These are phyloP conservation scores for Condylura cristata DNA, from an alignment of 2,113 vertebrate genomes.

Conservation along the genomic window DNA sequence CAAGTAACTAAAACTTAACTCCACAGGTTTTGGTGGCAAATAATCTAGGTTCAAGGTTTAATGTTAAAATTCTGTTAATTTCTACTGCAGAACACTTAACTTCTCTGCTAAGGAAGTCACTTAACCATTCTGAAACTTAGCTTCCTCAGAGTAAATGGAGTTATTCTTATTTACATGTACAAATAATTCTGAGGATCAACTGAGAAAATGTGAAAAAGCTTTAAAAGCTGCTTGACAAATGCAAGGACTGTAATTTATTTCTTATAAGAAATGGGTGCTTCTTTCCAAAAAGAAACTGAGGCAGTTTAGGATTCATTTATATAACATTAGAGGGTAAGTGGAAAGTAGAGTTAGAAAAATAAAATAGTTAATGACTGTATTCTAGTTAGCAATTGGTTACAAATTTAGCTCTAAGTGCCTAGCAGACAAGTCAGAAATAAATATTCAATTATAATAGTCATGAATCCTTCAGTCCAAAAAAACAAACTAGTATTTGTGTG, in stretches of 20 bases:
- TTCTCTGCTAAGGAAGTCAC: not conserved
- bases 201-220: not conserved
- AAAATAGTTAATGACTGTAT: not conserved
- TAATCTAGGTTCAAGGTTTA: not conserved
- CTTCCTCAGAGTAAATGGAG: not conserved
- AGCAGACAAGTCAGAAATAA: not conserved
- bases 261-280: not conserved
- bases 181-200: not conserved
- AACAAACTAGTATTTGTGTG: not conserved
- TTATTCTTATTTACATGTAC: not conserved
- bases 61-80: not conserved
- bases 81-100: not conserved
- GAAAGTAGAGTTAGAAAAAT: slow-evolving; percentile 18
- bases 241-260: not conserved
- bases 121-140: not conserved
- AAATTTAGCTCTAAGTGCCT: not conserved
- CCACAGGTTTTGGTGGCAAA: not conserved
- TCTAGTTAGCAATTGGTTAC: not conserved
- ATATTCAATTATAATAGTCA: not conserved
- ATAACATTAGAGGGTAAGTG: not conserved
- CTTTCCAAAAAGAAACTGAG: not conserved
- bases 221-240: not conserved
- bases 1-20: not conserved
- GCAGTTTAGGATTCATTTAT: not conserved
- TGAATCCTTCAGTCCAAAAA: not conserved